Evolutionary conservation across 1,140 invertebrate genomes (phyloP), one percentile per base, ranked within the genome.

Genomic region (Brevipalpus yothersi): DNA sequence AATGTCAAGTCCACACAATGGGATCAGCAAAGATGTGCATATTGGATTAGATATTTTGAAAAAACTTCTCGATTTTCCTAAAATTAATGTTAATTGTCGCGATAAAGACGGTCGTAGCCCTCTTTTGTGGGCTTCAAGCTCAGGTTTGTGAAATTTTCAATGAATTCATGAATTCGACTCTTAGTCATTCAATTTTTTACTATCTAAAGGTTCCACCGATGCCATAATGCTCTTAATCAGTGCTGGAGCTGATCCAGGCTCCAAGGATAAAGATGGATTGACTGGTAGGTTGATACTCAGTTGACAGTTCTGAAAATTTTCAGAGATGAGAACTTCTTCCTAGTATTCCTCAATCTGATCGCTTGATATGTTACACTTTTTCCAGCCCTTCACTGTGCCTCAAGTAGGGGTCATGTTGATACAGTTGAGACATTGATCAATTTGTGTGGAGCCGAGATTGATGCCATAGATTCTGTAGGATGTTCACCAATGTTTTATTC

Each of bases 401-500:
- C 92, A 0, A 92, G 87, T 15, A 75, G 92, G 60, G 94, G 94
- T 4, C 89, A 97, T 69, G 82, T 82, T 0, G 83, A 91, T 65
- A 93, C 90, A 68, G 75, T 96, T 40, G 88, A 95, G 64, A 83
- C 82, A 4, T 72, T 97, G 40, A 77, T 96, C 0, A 83, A 82
- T n/a, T 23, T 92, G 0, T 92, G 87, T 66, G 84, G 84, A 1
- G 82, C 85, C 2, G 79, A 84, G 13, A 82, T 88, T 0, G 86
- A 94, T 69, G 76, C 82, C 7, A 74, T 79, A 1, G 91, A 97
- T 69, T 71, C 69, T 13, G 90, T 92, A 67, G 88, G 89, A 1
- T 96, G 92, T 68, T 92, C 92, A 1, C 83, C 93, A 0, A 70
- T 98, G 2, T 95, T 96, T 71, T 98, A 97, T 70, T 85, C 92